A percentile compares a stretch with the other conserved stretches of the same genome.
Evolutionary conservation across 2,113 vertebrate genomes (phyloP).

Genomic region (human (Homo sapiens)): GRCh38 chr14:82403501-82404000

Average conservation of each 20-base stretch:
- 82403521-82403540: not conserved
- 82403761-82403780: not conserved
- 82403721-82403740: not conserved
- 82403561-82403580: not conserved
- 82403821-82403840: not conserved
- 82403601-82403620: not conserved
- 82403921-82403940: not conserved
- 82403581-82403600: not conserved
- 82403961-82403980: not conserved
- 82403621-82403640: not conserved
- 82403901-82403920: not conserved
- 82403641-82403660: not conserved
- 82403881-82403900: not conserved
- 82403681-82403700: not conserved
- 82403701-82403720: not conserved
- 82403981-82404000: not conserved
- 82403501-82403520: not conserved
- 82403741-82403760: not conserved
- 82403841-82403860: not conserved
- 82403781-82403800: not conserved
- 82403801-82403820: not conserved
- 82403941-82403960: not conserved
- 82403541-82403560: not conserved
- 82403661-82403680: not conserved
- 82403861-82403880: not conserved